Evolutionary conservation across 2,113 vertebrate genomes (phyloP), one percentile per base, ranked within the genome.

Genomic region (Nerophis ophidion): DNA sequence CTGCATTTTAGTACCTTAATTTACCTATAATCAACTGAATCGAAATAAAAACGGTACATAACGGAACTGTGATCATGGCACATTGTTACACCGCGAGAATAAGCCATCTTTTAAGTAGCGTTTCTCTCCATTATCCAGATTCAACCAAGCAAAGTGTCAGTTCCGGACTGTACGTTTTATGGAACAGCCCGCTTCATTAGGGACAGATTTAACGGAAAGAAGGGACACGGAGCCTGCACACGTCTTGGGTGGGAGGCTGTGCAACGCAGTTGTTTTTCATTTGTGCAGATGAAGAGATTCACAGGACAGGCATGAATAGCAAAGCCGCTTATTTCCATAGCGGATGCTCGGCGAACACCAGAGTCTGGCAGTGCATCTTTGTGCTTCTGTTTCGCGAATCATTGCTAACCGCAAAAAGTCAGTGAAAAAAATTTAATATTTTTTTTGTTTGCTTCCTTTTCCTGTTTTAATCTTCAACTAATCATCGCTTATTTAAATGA

Each of bases 261-360:
- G 63, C 62, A 44, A 44, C 40, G 34, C 64, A 73, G 72, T 83
- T 74, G 81, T 69, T 83, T 84, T 61, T 70, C 13, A 71, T 83
- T 84, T 81, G 26, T 72, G 65, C 55, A 65, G 64, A 70, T 65
- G 36, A 74, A 65, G 54, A 10, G 60, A 57, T 67, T 77, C 63
- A 65, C 65, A 70, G 56, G 59, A 57, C 47, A 63, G 54, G 59
- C 61, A 65, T 50, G 46, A 55, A 74, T 59, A 48, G 33, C 63
- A 48, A 26, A 61, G 67, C 49, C 47, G 47, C 65, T 73, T 61
- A 66, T 14, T 48, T 15, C 52, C 58, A 65, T 42, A 65, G 57
- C 8, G 19, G 35, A 59, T n/a, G 47, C 56, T 59, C 4, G 0
- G 69, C 19, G 55, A 38, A 69, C 35, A 49, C 15, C 44, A 45